Conservation (phyloP, 2,888 invertebrate species). For the Drosophila yooni region DNA sequence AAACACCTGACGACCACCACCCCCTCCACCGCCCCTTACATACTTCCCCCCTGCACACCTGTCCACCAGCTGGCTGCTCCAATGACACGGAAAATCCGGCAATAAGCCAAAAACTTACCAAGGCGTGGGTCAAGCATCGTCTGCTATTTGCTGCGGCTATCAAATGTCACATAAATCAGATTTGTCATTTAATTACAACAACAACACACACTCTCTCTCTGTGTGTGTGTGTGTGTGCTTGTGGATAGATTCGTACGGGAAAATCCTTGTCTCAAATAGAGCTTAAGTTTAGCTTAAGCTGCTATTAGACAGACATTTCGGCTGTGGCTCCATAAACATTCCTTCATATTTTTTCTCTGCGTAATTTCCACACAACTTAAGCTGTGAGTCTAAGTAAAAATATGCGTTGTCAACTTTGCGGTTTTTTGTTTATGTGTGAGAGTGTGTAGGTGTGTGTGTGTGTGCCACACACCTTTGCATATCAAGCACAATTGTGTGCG, state of each 20-base stretch:
- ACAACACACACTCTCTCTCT: slow-evolving; percentile 18
- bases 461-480: slow-evolving; percentile 53
- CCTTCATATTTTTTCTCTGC: neutral
- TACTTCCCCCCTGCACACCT: neutral
- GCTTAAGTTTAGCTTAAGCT: slow-evolving; percentile 60
- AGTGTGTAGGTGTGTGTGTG: slow-evolving; percentile 8
- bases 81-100: slow-evolving; percentile 39
- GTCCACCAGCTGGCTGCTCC: slow-evolving; percentile 23
- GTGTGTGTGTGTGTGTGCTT: slow-evolving; percentile 6
- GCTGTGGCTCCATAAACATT: slow-evolving; percentile 32
- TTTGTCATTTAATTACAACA: slow-evolving; percentile 73
- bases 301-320: slow-evolving; percentile 56
- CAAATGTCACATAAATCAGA: slow-evolving; percentile 82
- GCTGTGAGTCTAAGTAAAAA: slow-evolving; percentile 38
- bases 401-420: slow-evolving; percentile 39
- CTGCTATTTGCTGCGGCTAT: slow-evolving; percentile 55
- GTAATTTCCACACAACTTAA: slow-evolving; percentile 34
- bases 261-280: slow-evolving; percentile 53
- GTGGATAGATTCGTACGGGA: slow-evolving; percentile 26
- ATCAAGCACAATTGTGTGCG: slow-evolving; percentile 75
- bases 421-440: neutral
- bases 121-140: slow-evolving; percentile 41
- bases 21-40: neutral
- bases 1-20: slow-evolving; percentile 14
- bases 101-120: slow-evolving; percentile 42